Percentiles rank a stretch among this genome's conserved stretches.
phyloP scores from a whole-genome alignment of 2,888 invertebrate species.

The Noctua janthina region DNA sequence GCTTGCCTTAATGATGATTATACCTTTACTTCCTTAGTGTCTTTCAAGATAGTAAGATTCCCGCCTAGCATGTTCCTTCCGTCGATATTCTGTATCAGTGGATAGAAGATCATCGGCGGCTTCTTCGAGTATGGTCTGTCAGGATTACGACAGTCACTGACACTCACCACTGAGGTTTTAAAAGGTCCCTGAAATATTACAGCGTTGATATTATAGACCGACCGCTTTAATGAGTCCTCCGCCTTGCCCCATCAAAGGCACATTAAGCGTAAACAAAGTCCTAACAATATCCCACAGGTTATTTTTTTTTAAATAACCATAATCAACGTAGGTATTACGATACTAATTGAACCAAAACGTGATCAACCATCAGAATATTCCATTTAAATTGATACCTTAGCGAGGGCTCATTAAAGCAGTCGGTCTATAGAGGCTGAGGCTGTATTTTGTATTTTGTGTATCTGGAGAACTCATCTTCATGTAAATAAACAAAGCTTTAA shows the following conservation, averaged over 20 bases:
- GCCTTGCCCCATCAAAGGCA: no score
- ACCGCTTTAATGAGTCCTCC: no score
- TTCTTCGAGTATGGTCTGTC: conserved; percentile 19
- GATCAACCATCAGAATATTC: no score
- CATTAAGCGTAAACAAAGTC: no score
- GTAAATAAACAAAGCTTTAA: background rate
- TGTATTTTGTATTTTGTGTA: background rate
- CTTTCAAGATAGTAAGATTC: conserved; percentile 36
- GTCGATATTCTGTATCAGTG: background rate
- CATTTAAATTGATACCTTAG: no score
- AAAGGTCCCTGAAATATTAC: conserved; percentile 38
- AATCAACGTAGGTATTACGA: no score
- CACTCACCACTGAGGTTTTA: conserved; percentile 2
- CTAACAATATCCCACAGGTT: no score
- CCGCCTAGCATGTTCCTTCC: conserved; percentile 30
- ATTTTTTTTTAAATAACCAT: no score
- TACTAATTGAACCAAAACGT: no score
- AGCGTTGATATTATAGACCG: background rate
- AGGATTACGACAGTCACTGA: conserved; percentile 4
- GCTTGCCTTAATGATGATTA: background rate
- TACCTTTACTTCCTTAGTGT: conserved; percentile 29
- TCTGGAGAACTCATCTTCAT: background rate
- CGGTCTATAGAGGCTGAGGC: no score
- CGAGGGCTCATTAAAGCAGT: no score
- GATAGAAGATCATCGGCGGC: background rate